These are phyloP conservation scores for Dasysyrphus tricinctus DNA, from an alignment of 2,888 invertebrate species.

Conservation along the genomic window DNA sequence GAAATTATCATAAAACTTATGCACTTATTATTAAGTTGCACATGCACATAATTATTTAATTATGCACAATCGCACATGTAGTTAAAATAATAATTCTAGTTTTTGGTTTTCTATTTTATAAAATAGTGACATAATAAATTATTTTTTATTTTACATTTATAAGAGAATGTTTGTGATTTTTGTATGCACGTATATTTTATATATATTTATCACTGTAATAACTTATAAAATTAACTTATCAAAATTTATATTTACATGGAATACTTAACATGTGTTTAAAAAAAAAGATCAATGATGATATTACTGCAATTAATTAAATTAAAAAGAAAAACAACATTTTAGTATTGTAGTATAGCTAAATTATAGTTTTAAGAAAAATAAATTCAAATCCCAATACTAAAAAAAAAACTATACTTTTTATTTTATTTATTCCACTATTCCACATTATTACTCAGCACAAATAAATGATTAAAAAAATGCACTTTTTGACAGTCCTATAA, in stretches of 20 bases:
- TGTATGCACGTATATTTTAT: slow-evolving; percentile 1
- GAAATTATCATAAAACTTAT: slow-evolving; percentile 39
- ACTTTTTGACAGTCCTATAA: background rate
- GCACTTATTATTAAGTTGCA: slow-evolving; percentile 46
- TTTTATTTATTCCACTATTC: background rate
- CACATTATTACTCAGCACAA: background rate
- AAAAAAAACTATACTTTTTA: background rate
- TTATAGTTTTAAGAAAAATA: background rate
- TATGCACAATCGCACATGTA: slow-evolving; percentile 44
- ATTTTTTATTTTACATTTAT: background rate
- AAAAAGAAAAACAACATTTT: background rate
- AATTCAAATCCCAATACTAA: background rate
- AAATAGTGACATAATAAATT: background rate
- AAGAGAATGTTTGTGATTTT: slow-evolving; percentile 12
- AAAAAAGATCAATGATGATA: slow-evolving; percentile 3
- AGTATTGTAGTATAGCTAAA: background rate
- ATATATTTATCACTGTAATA: slow-evolving; percentile 1
- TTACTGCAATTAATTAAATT: background rate
- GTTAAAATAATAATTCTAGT: slow-evolving; percentile 27
- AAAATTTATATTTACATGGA: background rate
- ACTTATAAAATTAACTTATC: background rate
- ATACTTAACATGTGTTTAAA: background rate
- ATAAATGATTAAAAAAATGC: background rate
- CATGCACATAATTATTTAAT: slow-evolving; percentile 43
- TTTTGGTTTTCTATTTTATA: slow-evolving; percentile 7